Conservation (phyloP, 2,113 vertebrate genomes). For the Corydoras sp. region DNA sequence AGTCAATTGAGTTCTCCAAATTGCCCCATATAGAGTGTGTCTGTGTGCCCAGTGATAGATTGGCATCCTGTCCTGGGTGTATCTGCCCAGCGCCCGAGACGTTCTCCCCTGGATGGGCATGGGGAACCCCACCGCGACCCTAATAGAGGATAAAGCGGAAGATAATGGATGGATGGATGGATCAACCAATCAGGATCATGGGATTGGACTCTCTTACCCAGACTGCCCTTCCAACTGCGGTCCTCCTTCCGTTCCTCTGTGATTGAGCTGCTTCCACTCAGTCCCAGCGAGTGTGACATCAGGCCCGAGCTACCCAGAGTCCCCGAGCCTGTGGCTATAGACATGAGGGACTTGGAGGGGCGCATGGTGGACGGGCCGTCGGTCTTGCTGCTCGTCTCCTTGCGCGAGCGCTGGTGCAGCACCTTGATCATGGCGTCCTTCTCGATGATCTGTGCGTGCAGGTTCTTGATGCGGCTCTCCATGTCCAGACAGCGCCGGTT, state of each 20-base stretch:
- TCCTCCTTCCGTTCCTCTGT: constrained; percentile 89
- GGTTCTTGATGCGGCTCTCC: constrained; percentile 98
- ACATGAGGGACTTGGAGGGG: constrained; percentile 95
- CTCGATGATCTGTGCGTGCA: constrained; percentile 97
- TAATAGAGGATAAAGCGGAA: too few species aligned
- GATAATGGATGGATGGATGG: too few species aligned
- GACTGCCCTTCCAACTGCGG: constrained; percentile 93
- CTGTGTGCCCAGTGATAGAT: too few species aligned
- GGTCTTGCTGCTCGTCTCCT: constrained; percentile 79
- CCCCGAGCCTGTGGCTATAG: constrained; percentile 77
- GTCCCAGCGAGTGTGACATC: constrained; percentile 79
- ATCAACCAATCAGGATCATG: too few species aligned
- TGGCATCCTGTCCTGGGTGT: too few species aligned
- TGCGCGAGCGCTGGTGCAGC: constrained; percentile 92
- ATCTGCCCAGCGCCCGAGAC: too few species aligned
- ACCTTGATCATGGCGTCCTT: constrained; percentile 99
- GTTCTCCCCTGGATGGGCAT: too few species aligned
- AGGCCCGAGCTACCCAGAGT: constrained; percentile 75
- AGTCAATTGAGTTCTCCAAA: too few species aligned
- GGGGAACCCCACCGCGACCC: too few species aligned
- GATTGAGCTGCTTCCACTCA: constrained; percentile 86
- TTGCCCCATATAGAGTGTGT: too few species aligned
- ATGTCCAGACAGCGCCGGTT: constrained; percentile 95
- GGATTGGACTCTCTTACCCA: constrained; percentile 68
- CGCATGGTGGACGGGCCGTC: constrained; percentile 86